Conservation (phyloP, 2,888 invertebrate genomes). For the Synanthedon formicaeformis region DNA sequence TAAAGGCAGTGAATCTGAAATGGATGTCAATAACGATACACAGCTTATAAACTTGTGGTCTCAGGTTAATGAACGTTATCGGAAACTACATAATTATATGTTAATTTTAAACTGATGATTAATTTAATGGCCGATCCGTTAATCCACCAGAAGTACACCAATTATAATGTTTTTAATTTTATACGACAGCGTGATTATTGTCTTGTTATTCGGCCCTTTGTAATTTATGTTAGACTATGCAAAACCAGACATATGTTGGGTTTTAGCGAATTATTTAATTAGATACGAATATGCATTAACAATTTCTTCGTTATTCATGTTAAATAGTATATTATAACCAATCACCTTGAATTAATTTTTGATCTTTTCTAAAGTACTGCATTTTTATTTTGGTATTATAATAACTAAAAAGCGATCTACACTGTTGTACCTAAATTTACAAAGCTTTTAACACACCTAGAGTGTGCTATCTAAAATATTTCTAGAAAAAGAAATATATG, state of each 20-base stretch:
- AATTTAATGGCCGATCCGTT: constrained; percentile 48
- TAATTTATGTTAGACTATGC: constrained; percentile 33
- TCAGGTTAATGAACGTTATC: constrained; percentile 64
- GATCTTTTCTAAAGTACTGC: neutral
- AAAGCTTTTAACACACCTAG: neutral
- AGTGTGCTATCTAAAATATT: neutral
- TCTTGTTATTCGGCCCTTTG: constrained; percentile 51
- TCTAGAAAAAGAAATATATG: neutral
- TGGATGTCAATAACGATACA: constrained; percentile 43
- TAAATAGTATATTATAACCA: constrained; percentile 26
- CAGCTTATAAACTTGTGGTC: constrained; percentile 61
- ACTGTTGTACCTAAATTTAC: neutral
- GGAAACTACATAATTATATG: constrained; percentile 41
- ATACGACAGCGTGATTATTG: constrained; percentile 27
- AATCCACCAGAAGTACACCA: constrained; percentile 58
- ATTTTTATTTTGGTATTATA: too few relatives aligned
- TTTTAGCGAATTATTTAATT: constrained; percentile 6
- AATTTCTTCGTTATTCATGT: neutral
- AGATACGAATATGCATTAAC: constrained; percentile 4
- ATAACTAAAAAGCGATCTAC: neutral
- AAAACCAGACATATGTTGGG: constrained; percentile 51
- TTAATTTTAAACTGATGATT: constrained; percentile 50
- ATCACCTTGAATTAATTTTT: constrained; percentile 39
- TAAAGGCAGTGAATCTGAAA: constrained; percentile 46
- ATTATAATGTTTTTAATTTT: constrained; percentile 26